A percentile compares a stretch with the other conserved stretches of the same genome.
Evolutionary conservation across 1,140 invertebrate species (phyloP).

Genomic region (Hylaeus anthracinus): DNA sequence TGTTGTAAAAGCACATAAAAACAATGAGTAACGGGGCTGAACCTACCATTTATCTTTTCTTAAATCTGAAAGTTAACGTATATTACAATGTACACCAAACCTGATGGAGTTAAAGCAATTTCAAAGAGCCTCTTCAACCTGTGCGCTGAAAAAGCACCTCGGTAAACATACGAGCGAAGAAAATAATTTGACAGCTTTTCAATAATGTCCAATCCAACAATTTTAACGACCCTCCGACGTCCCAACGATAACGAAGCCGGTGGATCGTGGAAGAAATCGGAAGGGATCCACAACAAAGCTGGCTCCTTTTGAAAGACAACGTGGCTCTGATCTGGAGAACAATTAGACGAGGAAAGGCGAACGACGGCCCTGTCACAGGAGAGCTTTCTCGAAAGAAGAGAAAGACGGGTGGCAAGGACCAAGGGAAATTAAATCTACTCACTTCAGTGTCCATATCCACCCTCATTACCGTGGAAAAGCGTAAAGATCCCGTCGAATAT

Average conservation of each 20-base stretch:
- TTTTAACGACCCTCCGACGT: conserved; percentile 1
- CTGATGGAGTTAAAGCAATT: too few relatives aligned
- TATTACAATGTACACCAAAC: too few relatives aligned
- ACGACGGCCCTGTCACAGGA: neutral
- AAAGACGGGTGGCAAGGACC: conserved; percentile 28
- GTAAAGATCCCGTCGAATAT: conserved; percentile 67
- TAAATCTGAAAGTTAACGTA: too few relatives aligned
- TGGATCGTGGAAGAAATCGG: conserved; percentile 15
- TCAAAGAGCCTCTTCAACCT: too few relatives aligned
- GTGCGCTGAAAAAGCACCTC: too few relatives aligned
- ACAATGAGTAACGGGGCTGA: too few relatives aligned
- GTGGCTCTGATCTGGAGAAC: conserved; percentile 62
- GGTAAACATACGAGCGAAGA: neutral
- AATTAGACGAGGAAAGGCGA: conserved; percentile 39
- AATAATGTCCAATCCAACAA: neutral
- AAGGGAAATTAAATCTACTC: conserved; percentile 73
- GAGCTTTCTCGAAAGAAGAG: conserved; percentile 4
- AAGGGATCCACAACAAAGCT: conserved; percentile 5
- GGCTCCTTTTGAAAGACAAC: conserved; percentile 58
- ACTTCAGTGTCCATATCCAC: conserved; percentile 56
- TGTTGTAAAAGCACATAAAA: too few relatives aligned
- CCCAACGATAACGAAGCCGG: neutral
- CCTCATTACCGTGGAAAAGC: conserved; percentile 71
- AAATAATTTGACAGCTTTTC: too few relatives aligned
- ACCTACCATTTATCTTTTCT: too few relatives aligned